A percentile compares a stretch with the other conserved stretches of the same genome.
These are phyloP conservation scores for Cercopithecus mona DNA, from an alignment of 2,113 vertebrate species.

Conservation along the genomic window DNA sequence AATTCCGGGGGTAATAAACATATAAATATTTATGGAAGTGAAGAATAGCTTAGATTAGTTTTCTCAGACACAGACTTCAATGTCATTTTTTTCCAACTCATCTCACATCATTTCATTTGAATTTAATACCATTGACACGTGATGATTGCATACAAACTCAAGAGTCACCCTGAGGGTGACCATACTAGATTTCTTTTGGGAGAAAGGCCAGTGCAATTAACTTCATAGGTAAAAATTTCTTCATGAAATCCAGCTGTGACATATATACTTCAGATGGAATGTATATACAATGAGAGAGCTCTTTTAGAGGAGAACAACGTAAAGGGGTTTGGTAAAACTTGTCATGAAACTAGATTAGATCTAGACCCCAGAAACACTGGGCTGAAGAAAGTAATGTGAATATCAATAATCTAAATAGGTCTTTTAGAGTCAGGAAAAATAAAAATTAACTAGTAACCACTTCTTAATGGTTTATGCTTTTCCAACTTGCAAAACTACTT, in stretches of 20 bases:
- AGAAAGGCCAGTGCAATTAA: not conserved
- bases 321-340: not conserved
- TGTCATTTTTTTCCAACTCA: not conserved
- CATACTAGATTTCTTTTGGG: not conserved
- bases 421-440: not conserved
- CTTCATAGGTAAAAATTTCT: not conserved
- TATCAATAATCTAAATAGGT: not conserved
- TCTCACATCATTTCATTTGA: not conserved
- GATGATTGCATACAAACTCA: not conserved
- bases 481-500: not conserved
- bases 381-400: not conserved
- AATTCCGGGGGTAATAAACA: slow-evolving; percentile 7
- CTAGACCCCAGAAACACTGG: not conserved
- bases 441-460: not conserved
- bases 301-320: not conserved
- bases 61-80: slow-evolving; percentile 11
- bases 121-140: not conserved
- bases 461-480: not conserved
- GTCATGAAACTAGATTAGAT: not conserved
- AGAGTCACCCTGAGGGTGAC: not conserved
- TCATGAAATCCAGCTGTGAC: not conserved
- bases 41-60: slow-evolving; percentile 33
- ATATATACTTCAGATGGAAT: not conserved
- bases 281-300: not conserved
- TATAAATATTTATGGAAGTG: slow-evolving; percentile 26